Percentiles rank a stretch among this genome's conserved stretches.
These are phyloP conservation scores for Brienomyrus brachyistius DNA, from an alignment of 2,113 vertebrate species.

Conservation along the genomic window DNA sequence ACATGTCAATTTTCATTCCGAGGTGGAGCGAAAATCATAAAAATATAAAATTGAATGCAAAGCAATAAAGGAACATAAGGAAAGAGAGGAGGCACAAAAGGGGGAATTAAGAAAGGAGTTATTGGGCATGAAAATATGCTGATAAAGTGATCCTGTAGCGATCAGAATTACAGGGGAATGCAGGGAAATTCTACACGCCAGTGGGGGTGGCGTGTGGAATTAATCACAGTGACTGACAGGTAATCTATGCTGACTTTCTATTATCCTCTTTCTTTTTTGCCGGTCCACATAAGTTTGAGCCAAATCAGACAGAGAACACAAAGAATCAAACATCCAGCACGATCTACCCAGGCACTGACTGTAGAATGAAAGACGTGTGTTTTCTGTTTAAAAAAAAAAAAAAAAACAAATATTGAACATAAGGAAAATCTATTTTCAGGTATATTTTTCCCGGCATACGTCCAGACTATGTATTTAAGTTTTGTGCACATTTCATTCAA, in stretches of 20 bases:
- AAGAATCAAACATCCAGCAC: not conserved
- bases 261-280: not conserved
- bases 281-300: not conserved
- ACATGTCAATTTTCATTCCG: slow-evolving; percentile 56
- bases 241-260: not conserved
- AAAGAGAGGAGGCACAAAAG: not conserved
- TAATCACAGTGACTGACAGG: slow-evolving; percentile 46
- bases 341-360: not conserved
- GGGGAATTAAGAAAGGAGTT: slow-evolving; percentile 31
- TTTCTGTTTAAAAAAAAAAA: not conserved
- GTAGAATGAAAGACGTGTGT: not conserved
- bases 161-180: slow-evolving; percentile 46
- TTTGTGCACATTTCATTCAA: not conserved
- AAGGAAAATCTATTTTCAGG: not conserved
- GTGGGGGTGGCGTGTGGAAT: slow-evolving; percentile 38
- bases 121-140: slow-evolving; percentile 37
- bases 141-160: slow-evolving; percentile 17
- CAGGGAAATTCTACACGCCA: slow-evolving; percentile 46
- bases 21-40: slow-evolving; percentile 29
- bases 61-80: slow-evolving; percentile 12
- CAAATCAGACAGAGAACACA: not conserved
- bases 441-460: not conserved
- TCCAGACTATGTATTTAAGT: not conserved
- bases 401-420: not conserved
- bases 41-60: slow-evolving; percentile 30